These are phyloP conservation scores for Polydrusus cervinus DNA, from an alignment of 2,888 invertebrate species.

Conservation along the genomic window DNA sequence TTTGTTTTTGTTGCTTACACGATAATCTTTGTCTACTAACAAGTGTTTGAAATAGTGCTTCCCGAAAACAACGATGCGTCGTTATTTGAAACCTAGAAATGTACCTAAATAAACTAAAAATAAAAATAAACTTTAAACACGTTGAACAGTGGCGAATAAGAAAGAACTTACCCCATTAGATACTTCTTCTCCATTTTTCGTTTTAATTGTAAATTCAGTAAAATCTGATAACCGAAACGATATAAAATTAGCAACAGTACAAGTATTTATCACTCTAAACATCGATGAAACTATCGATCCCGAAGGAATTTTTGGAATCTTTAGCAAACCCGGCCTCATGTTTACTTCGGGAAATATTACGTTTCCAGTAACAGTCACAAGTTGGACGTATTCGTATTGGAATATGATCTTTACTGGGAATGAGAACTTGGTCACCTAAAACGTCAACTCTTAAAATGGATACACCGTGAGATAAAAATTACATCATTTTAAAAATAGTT, in stretches of 20 bases:
- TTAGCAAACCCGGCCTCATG: conserved; percentile 73
- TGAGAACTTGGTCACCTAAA: conserved; percentile 54
- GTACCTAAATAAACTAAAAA: too few species aligned
- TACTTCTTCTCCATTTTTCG: conserved; percentile 38
- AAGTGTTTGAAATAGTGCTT: too few species aligned
- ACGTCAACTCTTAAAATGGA: too few species aligned
- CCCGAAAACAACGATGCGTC: too few species aligned
- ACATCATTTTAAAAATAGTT: too few species aligned
- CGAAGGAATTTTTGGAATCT: conserved; percentile 71
- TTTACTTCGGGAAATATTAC: conserved; percentile 73
- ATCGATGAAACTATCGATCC: conserved; percentile 63
- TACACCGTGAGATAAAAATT: too few species aligned
- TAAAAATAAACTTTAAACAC: too few species aligned
- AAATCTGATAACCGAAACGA: conserved; percentile 65
- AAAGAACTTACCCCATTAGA: background rate
- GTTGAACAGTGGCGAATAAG: too few species aligned
- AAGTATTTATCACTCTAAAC: conserved; percentile 65
- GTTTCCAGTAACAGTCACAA: conserved; percentile 71
- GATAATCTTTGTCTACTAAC: too few species aligned
- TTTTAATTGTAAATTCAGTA: conserved; percentile 66
- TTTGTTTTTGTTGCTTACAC: too few species aligned
- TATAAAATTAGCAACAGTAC: conserved; percentile 60
- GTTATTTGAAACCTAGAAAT: too few species aligned
- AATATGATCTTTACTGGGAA: conserved; percentile 49
- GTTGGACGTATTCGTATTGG: conserved; percentile 66